Base-by-base conservation (phyloP, 35 echinoderm and acorn worm genomes). In the Ophioderma brevispina region DNA sequence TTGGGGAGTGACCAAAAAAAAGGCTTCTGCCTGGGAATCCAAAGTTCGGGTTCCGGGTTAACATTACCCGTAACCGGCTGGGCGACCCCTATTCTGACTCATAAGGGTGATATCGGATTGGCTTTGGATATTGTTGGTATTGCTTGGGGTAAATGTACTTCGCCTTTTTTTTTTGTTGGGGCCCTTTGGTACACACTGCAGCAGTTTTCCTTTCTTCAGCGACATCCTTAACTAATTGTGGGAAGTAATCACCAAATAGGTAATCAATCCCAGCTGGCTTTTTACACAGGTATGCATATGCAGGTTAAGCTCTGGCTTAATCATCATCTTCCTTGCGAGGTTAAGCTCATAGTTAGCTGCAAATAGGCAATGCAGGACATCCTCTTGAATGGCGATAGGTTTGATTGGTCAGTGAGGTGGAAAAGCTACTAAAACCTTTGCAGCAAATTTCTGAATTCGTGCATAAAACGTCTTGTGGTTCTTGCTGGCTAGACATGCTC, bases 281-380 rank as follows among this genome's bases (percentile, higher is more conserved):
- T 46, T 46, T 46, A 8, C 17, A 46, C 17, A 46, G n/a, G 41
- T 4, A 4, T 46, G 41, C 5, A 46, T 46, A 8, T 46, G n/a
- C n/a, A n/a, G n/a, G n/a, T n/a, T n/a, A n/a, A 92, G 82, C 17
- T 92, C 83, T 35, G 82, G 90, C 76, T 80, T 86, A 0, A 92
- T 92, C 31, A 92, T 34, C 3, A 79, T 52, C 41, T 92, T 92
- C 8, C 83, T 33, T 13, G 34, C 35, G 38, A 30, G 32, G 43
- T 89, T 89, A 39, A 89, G 5, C n/a, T 92, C 90, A 80, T 78
- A 86, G 18, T 78, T 85, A 32, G 90, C 90, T 39, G 17, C 40
- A 6, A 82, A 36, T 59, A 92, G 38, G 1, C 87, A 49, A 6
- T 49, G 49, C 5, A 92, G 14, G 10, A 32, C 79, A 63, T 92